Evolutionary conservation across 2,888 invertebrate genomes (phyloP).

Genomic region (Rambutsinella grinnellia): DNA sequence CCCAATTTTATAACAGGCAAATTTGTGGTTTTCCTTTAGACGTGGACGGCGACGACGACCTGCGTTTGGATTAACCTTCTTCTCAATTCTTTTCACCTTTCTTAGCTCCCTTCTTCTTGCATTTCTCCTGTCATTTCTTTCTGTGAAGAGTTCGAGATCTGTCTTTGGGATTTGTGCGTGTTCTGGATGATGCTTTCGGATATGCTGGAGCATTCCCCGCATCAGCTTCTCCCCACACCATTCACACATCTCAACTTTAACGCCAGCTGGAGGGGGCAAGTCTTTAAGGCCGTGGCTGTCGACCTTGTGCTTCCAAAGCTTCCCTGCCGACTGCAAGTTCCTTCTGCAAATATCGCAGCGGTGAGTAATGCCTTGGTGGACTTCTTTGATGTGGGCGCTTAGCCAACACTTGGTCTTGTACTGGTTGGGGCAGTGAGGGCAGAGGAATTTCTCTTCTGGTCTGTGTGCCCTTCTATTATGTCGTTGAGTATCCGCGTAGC

Average conservation of each 20-base stretch:
- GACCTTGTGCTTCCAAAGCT: conserved; percentile 21
- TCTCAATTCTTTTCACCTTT: too few species aligned
- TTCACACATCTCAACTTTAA: background rate
- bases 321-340: background rate
- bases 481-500: too few species aligned
- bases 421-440: background rate
- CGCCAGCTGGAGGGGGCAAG: background rate
- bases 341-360: background rate
- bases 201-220: background rate
- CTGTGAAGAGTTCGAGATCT: too few species aligned
- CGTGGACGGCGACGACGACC: too few species aligned
- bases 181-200: conserved; percentile 15
- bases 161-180: too few species aligned
- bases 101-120: too few species aligned
- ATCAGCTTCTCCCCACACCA: conserved; percentile 1
- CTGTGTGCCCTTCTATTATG: background rate
- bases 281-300: background rate
- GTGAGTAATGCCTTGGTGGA: background rate
- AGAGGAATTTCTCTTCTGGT: background rate
- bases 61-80: too few species aligned
- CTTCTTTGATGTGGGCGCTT: background rate
- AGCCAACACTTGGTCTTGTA: background rate
- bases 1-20: too few species aligned
- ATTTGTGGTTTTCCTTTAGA: too few species aligned
- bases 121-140: too few species aligned